phyloP scores from a whole-genome alignment of 2,113 vertebrate genomes.

The Psammodynastes pulverulentus region DNA sequence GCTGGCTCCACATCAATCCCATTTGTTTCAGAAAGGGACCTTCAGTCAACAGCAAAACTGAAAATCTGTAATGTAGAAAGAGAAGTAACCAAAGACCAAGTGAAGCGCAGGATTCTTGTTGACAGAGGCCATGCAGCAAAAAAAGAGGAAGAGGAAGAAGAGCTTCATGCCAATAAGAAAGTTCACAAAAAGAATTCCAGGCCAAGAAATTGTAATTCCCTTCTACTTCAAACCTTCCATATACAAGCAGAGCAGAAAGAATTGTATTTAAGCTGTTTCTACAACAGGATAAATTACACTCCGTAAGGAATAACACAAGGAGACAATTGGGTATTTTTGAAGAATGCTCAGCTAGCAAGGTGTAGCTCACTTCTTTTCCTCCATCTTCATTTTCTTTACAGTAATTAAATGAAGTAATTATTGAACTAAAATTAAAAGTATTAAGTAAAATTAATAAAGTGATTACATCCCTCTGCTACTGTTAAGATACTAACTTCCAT shows the following conservation, averaged over 20 bases:
- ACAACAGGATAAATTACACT: not conserved
- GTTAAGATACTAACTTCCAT: fast-evolving
- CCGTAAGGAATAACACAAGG: not conserved
- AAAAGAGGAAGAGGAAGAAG: not conserved
- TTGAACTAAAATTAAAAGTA: not conserved
- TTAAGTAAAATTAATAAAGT: not conserved
- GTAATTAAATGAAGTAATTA: not conserved
- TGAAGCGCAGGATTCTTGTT: not conserved
- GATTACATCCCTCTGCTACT: not conserved
- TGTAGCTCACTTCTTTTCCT: constrained; percentile 12
- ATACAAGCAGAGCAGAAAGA: not conserved
- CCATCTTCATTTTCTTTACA: not conserved
- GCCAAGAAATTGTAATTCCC: not conserved
- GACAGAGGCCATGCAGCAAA: not conserved
- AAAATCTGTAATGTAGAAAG: not conserved
- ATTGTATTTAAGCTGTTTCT: not conserved
- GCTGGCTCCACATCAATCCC: not conserved
- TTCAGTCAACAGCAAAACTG: not conserved
- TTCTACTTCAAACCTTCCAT: not conserved
- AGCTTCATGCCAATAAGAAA: not conserved
- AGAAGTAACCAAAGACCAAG: not conserved
- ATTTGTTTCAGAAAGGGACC: not conserved
- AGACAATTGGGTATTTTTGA: not conserved
- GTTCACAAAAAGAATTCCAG: not conserved
- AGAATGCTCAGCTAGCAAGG: not conserved